Evolutionary conservation across 2,113 vertebrate genomes (phyloP), one percentile per base, ranked within the genome.

Genomic region (Oncorhynchus clarkii): DNA sequence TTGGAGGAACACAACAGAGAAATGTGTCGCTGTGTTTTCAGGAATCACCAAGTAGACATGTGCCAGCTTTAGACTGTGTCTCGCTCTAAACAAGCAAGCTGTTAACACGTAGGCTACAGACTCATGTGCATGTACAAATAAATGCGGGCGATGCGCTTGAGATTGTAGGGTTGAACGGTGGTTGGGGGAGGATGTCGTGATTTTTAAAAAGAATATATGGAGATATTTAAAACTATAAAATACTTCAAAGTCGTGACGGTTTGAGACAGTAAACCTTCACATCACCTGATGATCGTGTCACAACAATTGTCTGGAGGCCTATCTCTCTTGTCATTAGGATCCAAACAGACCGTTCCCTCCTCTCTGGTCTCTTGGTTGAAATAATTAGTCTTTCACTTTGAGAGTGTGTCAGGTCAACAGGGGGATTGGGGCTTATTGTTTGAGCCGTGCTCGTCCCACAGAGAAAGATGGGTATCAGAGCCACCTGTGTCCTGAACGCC

Each of bases 391-490:
- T 12, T 45, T 45, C 39, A 45, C 39, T 45, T 45, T 11, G 39
- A 45, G 39, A 45, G 39, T 45, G 11, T 45, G 39, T 45, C 39
- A 45, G 39, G 39, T 45, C 39, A 45, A 45, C 39, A 45, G 84
- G 77, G 78, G 64, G 87, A 88, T 88, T 85, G 85, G 59, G 75
- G 74, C 79, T 85, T 81, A 49, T 68, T 54, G 12, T 66, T 68
- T 77, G 87, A 87, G 76, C 39, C 22, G 22, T 1, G 74, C 80
- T 82, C 59, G 87, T 88, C 62, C 66, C 72, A 74, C 4, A 45
- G 51, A 74, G 34, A 45, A 45, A 74, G 67, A 31, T 34, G 67
- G 18, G 29, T 68, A 68, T 68, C 31, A 34, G 18, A 68, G 67
- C 67, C 67, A 68, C 67, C 67, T 68, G 67, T 68, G 45, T 45